A percentile compares a stretch with the other conserved stretches of the same genome.
These are phyloP conservation scores for Seriola dumerili DNA, from an alignment of 2,113 vertebrate species.

Conservation along the genomic window DNA sequence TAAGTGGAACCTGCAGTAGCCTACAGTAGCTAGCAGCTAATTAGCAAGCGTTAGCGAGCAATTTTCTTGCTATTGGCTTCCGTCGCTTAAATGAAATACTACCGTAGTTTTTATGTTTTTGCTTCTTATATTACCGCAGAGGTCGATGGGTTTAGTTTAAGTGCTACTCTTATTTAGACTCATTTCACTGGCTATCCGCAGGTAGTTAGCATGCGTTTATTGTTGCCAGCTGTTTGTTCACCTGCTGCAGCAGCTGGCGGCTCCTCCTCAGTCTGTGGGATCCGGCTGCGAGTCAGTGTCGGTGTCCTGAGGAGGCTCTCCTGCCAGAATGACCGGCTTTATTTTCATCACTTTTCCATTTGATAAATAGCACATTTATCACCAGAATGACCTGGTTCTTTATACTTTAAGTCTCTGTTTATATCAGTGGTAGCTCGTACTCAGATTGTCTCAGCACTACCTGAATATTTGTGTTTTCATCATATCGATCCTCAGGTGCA, in stretches of 20 bases:
- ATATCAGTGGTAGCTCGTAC: no score
- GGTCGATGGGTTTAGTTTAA: not conserved
- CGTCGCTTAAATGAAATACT: not conserved
- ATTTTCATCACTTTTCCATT: no score
- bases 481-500: not conserved
- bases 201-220: not conserved
- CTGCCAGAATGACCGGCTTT: not conserved
- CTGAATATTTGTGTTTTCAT: not conserved
- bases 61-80: not conserved
- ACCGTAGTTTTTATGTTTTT: not conserved
- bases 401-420: not conserved
- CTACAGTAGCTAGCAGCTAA: slow-evolving; percentile 41
- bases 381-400: no score
- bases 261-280: not conserved
- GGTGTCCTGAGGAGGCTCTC: not conserved
- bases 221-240: slow-evolving; percentile 52
- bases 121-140: no score
- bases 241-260: slow-evolving; percentile 11
- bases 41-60: slow-evolving; percentile 20
- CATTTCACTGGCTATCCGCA: not conserved
- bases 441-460: not conserved
- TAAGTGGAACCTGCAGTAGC: slow-evolving; percentile 13
- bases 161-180: not conserved
- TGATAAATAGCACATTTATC: not conserved
- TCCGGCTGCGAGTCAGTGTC: not conserved